Percentiles rank a stretch among this genome's conserved stretches.
These are phyloP conservation scores for Chitala chitala DNA, from an alignment of 2,113 vertebrate species.

Conservation along the genomic window DNA sequence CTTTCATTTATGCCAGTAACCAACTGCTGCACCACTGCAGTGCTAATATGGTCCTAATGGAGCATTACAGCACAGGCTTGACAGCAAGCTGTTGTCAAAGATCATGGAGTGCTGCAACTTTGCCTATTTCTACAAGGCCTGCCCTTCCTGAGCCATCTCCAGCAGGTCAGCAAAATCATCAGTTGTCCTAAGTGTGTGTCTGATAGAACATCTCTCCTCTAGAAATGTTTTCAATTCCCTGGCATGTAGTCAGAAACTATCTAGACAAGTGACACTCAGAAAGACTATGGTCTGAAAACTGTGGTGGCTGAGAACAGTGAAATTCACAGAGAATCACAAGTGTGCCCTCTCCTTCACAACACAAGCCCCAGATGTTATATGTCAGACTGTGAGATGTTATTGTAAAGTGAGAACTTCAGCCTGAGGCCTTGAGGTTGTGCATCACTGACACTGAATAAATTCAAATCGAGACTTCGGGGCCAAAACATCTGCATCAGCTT, in stretches of 20 bases:
- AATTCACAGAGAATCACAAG: not conserved
- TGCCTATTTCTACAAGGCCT: not conserved
- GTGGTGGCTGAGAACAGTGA: not conserved
- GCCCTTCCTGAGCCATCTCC: not conserved
- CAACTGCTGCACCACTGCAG: not conserved
- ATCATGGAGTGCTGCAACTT: too few species aligned
- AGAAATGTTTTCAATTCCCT: not conserved
- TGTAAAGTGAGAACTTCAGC: not conserved
- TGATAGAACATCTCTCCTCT: too few species aligned
- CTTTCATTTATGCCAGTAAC: too few species aligned
- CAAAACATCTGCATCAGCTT: conserved; percentile 3
- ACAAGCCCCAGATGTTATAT: not conserved
- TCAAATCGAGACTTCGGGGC: conserved; percentile 11
- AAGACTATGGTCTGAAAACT: not conserved
- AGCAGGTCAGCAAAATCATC: too few species aligned
- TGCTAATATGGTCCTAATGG: not conserved
- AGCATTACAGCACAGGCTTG: not conserved
- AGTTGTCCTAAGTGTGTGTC: too few species aligned
- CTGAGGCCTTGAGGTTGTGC: not conserved
- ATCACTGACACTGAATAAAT: conserved; percentile 9
- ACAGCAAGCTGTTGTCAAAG: too few species aligned
- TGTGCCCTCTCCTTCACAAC: not conserved
- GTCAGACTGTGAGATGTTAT: not conserved
- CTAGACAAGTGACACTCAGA: not conserved
- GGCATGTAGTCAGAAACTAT: not conserved